These are phyloP conservation scores for Octodonta nipae DNA, from an alignment of 2,888 invertebrate species.

Conservation along the genomic window DNA sequence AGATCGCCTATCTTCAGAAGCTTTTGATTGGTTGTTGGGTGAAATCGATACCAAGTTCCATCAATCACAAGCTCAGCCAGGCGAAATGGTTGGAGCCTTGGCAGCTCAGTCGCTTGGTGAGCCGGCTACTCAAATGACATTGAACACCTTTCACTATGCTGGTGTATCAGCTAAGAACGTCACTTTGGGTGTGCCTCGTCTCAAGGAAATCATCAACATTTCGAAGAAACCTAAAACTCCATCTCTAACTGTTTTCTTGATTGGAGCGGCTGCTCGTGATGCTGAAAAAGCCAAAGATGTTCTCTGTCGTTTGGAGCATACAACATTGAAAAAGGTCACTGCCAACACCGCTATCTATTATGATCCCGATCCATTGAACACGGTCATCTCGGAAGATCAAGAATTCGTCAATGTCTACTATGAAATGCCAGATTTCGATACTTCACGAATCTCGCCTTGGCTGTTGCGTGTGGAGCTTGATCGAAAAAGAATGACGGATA, in stretches of 20 bases:
- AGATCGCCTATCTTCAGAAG: constrained; percentile 83
- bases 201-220: constrained; percentile 97
- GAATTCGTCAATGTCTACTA: constrained; percentile 99
- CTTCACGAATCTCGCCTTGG: constrained; percentile 95
- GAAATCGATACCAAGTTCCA: constrained; percentile 95
- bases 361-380: constrained; percentile 97
- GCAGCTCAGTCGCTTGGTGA: constrained; percentile 98
- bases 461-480: constrained; percentile 93
- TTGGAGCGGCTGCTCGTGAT: constrained; percentile 94
- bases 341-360: constrained; percentile 99
- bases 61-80: constrained; percentile 82
- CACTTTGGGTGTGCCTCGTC: constrained; percentile 94
- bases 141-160: constrained; percentile 99
- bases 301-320: constrained; percentile 91
- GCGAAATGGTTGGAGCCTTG: constrained; percentile 98
- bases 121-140: constrained; percentile 98
- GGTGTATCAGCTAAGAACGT: constrained; percentile 99
- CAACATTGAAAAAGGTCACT: constrained; percentile 89
- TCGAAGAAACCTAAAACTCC: constrained; percentile 99
- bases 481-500: constrained; percentile 87
- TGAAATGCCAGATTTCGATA: constrained; percentile 99
- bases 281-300: constrained; percentile 99
- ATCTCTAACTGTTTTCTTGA: constrained; percentile 92
- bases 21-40: constrained; percentile 98
- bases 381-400: constrained; percentile 96